Base-by-base conservation (phyloP, 2,888 invertebrate genomes). In the Lasioglossum vierecki region DNA sequence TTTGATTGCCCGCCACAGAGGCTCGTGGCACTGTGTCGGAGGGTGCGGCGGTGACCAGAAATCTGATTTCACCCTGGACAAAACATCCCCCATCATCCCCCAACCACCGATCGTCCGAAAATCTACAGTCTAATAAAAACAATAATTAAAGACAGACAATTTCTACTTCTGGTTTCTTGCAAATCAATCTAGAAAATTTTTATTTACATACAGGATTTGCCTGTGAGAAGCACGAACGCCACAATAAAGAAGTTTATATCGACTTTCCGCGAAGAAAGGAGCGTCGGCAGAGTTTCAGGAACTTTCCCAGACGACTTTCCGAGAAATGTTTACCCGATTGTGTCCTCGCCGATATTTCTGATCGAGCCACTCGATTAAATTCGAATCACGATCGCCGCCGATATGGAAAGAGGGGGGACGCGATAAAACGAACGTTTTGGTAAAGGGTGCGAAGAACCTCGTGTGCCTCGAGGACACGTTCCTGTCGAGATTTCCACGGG, bases 1-100 rank as follows among this genome's bases (percentile, higher is more conserved):
- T 91, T 84, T 91, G 90, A 93, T 92, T 91, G 89, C 81, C 83
- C 18, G 49, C 30, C 70, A 13, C 26, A 84, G 79, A 79, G 26
- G 18, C 13, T 18, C 30, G 83, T 71, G 74, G 60, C 70, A 44
- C 26, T 13, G 39, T 13, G 39, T 2, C 60, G 53, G 41, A 73
- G 80, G 82, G 76, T 79, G 84, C 84, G 74, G 71, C 84, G 74
- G 71, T 79, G 77, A 87, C 81, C 84, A 82, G 84, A 88, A 88
- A 81, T 84, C 71, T 35, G 78, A 88, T 85, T 79, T 84, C 46
- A 18, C 49, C 13, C n/a, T 22, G 77, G 26, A 57, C 72, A 26
- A 30, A 79, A 60, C 22, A 30, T 8, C 53, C 11, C n/a, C 44
- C 35, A 72, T n/a, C 70, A 1, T 60, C 44, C 15, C 11, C 71